A percentile compares a stretch with the other conserved stretches of the same genome.
Evolutionary conservation across 1,140 invertebrate genomes (phyloP).

Genomic region (Bombus huntii): DNA sequence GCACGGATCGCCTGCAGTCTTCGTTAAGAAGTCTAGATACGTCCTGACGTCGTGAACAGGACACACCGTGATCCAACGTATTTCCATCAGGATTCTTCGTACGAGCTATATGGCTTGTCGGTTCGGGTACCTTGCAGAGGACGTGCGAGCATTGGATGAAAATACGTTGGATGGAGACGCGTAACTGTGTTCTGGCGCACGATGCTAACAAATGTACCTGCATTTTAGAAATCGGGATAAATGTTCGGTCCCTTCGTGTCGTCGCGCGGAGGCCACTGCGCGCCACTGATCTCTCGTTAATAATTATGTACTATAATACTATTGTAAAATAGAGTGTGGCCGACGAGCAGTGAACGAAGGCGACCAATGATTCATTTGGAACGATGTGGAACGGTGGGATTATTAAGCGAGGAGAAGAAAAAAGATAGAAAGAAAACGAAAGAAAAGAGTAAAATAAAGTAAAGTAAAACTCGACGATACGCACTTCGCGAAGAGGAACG

Average conservation of each 20-base stretch:
- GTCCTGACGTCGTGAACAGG: constrained; percentile 62
- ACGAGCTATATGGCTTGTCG: not conserved
- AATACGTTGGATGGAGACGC: not conserved
- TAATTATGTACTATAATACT: constrained; percentile 60
- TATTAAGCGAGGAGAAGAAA: not conserved
- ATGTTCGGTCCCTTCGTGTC: constrained; percentile 53
- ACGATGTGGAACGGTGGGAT: constrained; percentile 46
- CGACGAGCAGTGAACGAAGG: constrained; percentile 56
- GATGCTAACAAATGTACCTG: constrained; percentile 71
- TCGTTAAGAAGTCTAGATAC: constrained; percentile 63
- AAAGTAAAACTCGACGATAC: constrained; percentile 49
- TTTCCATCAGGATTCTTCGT: constrained; percentile 18
- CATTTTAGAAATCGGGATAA: constrained; percentile 68
- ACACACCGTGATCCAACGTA: constrained; percentile 41
- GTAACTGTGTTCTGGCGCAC: constrained; percentile 49
- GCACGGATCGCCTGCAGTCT: constrained; percentile 57
- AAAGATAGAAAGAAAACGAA: not conserved
- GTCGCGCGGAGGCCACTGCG: constrained; percentile 59
- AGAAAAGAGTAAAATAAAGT: not conserved
- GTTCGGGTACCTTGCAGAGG: not conserved
- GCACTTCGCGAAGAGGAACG: constrained; percentile 51
- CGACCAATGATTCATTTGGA: constrained; percentile 30
- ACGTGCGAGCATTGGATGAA: not conserved
- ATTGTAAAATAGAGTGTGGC: constrained; percentile 60
- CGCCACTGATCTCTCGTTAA: constrained; percentile 72